Conservation (phyloP, 2,888 invertebrate genomes). For the Tipula vernalis region DNA sequence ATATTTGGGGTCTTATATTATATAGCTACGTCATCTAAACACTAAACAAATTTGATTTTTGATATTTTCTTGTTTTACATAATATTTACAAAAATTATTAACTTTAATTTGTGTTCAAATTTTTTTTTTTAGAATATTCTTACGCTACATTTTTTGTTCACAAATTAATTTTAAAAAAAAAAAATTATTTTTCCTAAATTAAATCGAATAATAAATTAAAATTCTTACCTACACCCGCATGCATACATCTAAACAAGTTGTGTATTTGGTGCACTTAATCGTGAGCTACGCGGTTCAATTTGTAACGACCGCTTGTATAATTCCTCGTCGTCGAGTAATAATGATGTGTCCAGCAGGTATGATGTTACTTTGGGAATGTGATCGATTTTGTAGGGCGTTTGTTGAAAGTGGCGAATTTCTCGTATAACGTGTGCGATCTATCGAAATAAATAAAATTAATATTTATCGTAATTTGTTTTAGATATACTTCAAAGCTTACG, state of each 20-base stretch:
- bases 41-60: neutral
- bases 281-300: slow-evolving; percentile 58
- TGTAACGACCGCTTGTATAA: slow-evolving; percentile 70
- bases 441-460: neutral
- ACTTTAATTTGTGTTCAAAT: neutral
- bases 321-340: slow-evolving; percentile 66
- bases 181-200: neutral
- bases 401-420: slow-evolving; percentile 82
- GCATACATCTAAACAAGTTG: slow-evolving; percentile 17
- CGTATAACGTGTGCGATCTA: slow-evolving; percentile 86
- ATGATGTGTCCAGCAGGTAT: slow-evolving; percentile 66
- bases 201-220: neutral
- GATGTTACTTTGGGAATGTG: slow-evolving; percentile 61
- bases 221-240: neutral
- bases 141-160: slow-evolving; percentile 8
- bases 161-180: neutral
- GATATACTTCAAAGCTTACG: neutral
- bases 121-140: slow-evolving; percentile 6
- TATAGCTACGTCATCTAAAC: neutral
- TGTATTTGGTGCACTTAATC: slow-evolving; percentile 21
- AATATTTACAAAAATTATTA: neutral
- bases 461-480: no score
- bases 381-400: slow-evolving; percentile 84
- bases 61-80: neutral
- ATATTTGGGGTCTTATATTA: neutral